Evolutionary conservation across 2,113 vertebrate species (phyloP).

Genomic region (Varanus komodoensis): DNA sequence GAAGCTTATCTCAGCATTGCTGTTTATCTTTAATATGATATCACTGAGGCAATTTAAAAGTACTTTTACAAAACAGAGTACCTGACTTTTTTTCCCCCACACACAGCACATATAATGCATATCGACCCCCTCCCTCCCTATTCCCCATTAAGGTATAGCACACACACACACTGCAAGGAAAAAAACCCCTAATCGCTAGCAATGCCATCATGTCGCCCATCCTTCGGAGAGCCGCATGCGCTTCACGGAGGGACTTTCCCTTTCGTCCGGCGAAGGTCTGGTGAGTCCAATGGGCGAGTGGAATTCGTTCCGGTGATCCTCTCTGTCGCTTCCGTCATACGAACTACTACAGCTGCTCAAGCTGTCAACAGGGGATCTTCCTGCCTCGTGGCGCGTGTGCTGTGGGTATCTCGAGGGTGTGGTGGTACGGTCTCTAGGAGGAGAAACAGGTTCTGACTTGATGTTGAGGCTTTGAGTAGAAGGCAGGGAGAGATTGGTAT

Average conservation of each 20-base stretch:
- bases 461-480: constrained; percentile 99
- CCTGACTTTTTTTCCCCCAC: constrained; percentile 91
- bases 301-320: constrained; percentile 97
- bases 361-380: constrained; percentile 97
- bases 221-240: constrained; percentile 97
- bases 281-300: constrained; percentile 98
- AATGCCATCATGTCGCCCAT: constrained; percentile 97
- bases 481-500: constrained; percentile 99
- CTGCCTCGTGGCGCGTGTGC: constrained; percentile 95
- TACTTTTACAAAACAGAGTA: constrained; percentile 99
- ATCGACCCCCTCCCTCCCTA: constrained; percentile 84
- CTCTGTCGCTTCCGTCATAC: constrained; percentile 96
- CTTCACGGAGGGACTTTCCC: constrained; percentile 98
- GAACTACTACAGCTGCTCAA: constrained; percentile 99
- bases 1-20: constrained; percentile 92
- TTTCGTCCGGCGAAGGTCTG: constrained; percentile 94
- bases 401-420: constrained; percentile 93
- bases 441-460: constrained; percentile 99
- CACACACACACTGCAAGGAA: constrained; percentile 91
- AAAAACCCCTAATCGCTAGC: constrained; percentile 81
- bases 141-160: constrained; percentile 92
- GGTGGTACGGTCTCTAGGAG: constrained; percentile 99
- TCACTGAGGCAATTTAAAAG: constrained; percentile 98
- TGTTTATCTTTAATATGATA: constrained; percentile 89
- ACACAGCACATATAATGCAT: constrained; percentile 98